A percentile compares a stretch with the other conserved stretches of the same genome.
Evolutionary conservation across 2,113 vertebrate species (phyloP).

Genomic region (Spea multiplicata): DNA sequence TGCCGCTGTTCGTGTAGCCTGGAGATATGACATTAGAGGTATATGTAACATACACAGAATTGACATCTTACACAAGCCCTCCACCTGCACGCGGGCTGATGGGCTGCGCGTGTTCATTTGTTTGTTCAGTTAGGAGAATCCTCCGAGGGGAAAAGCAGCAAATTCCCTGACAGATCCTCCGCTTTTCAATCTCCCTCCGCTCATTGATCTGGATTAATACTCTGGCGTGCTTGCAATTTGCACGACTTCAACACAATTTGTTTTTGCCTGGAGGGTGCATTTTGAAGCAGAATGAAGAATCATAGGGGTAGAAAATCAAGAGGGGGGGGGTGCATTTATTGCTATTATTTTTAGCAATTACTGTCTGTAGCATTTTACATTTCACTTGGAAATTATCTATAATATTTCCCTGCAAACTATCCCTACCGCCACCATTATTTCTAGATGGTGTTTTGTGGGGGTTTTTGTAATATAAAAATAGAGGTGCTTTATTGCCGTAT

Average conservation of each 20-base stretch:
- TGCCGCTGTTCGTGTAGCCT: background rate
- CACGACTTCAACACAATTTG: slow-evolving; percentile 46
- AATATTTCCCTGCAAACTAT: background rate
- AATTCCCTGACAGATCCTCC: slow-evolving; percentile 43
- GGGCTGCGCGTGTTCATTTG: slow-evolving; percentile 27
- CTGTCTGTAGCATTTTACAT: slow-evolving; percentile 10
- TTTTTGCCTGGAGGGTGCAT: slow-evolving; percentile 40
- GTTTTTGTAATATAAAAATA: no score
- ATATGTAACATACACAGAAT: slow-evolving; percentile 1
- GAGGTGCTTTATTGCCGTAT: no score
- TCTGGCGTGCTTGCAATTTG: slow-evolving; percentile 35
- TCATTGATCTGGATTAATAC: slow-evolving; percentile 48
- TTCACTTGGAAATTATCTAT: slow-evolving; percentile 6
- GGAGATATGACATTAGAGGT: background rate
- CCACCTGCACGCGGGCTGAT: background rate
- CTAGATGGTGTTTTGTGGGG: background rate
- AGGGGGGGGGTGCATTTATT: slow-evolving; percentile 6
- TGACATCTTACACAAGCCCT: slow-evolving; percentile 20
- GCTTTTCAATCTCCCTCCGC: slow-evolving; percentile 44
- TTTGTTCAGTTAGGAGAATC: slow-evolving; percentile 39
- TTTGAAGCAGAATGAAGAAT: slow-evolving; percentile 32
- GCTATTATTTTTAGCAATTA: slow-evolving; percentile 25
- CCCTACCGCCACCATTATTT: background rate
- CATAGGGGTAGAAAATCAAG: slow-evolving; percentile 33
- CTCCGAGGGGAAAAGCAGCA: slow-evolving; percentile 23